Evolutionary conservation across 2,797 vertebrate species (phyloP).

Genomic region (Hylomyscus alleni): DNA sequence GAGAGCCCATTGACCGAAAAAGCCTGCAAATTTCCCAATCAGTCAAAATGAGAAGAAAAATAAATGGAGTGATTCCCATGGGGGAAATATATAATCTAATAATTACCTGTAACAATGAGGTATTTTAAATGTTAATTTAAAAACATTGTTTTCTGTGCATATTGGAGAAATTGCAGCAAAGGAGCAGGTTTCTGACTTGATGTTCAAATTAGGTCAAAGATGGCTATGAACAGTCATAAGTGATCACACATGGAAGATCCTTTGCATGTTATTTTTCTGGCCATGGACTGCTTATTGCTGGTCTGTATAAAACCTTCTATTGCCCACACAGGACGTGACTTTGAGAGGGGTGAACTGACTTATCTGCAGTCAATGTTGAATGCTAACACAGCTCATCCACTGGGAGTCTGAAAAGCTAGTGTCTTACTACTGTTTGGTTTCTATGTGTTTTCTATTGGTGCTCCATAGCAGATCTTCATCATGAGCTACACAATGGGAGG

Average conservation of each 20-base stretch:
- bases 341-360: neutral
- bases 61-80: neutral
- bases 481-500: neutral
- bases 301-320: neutral
- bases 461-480: neutral
- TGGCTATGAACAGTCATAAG: conserved; percentile 42
- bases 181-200: conserved; percentile 46
- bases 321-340: neutral
- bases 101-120: conserved; percentile 22
- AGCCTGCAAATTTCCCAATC: conserved; percentile 5
- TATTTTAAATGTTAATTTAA: neutral
- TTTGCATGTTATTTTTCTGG: neutral
- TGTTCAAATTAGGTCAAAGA: conserved; percentile 53
- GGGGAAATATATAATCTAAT: conserved; percentile 24
- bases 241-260: conserved; percentile 7
- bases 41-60: conserved; percentile 57
- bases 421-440: neutral
- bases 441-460: neutral
- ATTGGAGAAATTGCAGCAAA: conserved; percentile 37
- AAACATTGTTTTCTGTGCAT: conserved; percentile 47
- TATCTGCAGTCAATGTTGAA: neutral
- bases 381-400: conserved; percentile 1
- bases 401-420: neutral
- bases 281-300: neutral
- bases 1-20: neutral